Evolutionary conservation across 2,113 vertebrate genomes (phyloP).

Genomic region (Catharus fuscescens): DNA sequence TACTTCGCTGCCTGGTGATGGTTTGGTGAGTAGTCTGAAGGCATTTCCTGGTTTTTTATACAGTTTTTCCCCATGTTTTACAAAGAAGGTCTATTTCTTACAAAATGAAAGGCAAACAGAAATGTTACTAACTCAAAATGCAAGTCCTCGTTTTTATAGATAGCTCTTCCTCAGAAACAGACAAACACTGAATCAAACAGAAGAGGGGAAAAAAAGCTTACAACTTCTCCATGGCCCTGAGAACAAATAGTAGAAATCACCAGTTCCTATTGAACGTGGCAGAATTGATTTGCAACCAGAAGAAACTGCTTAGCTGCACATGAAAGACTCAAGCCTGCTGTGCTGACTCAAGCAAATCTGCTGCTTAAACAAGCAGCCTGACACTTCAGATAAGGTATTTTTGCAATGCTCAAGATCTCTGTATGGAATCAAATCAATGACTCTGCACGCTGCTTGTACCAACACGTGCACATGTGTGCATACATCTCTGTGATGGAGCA

Average conservation of each 20-base stretch:
- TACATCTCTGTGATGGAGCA: accelerated
- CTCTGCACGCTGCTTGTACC: background rate
- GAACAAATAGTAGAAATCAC: background rate
- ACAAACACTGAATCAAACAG: background rate
- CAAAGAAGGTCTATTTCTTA: background rate
- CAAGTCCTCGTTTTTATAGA: background rate
- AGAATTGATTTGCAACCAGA: background rate
- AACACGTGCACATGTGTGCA: accelerated
- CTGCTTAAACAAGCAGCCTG: background rate
- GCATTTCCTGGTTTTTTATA: constrained; percentile 63
- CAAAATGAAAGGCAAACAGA: constrained; percentile 11
- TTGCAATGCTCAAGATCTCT: background rate
- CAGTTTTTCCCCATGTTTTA: constrained; percentile 14
- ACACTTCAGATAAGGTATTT: background rate
- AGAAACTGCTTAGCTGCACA: constrained; percentile 21
- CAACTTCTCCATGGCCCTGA: background rate
- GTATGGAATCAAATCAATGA: background rate
- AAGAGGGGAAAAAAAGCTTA: background rate
- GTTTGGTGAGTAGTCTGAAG: background rate
- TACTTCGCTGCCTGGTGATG: accelerated
- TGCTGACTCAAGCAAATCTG: constrained; percentile 5
- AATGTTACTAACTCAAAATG: constrained; percentile 28
- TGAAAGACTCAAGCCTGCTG: background rate
- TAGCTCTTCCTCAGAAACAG: constrained; percentile 15
- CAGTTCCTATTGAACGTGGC: background rate